phyloP scores from a whole-genome alignment of 2,888 invertebrate genomes.

The Acronicta leporina region DNA sequence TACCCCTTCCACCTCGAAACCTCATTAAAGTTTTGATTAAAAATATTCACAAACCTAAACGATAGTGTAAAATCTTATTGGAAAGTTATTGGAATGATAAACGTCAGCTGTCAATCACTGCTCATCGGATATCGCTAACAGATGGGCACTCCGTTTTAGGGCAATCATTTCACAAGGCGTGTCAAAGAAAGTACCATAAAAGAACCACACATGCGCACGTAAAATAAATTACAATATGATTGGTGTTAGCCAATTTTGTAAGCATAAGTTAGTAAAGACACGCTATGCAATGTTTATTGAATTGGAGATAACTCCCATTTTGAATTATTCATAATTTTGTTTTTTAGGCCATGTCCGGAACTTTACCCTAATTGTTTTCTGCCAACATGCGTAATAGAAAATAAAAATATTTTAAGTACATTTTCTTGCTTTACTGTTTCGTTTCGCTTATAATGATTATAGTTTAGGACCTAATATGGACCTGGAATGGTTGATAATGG shows the following conservation, averaged over 20 bases:
- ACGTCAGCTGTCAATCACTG: constrained; percentile 54
- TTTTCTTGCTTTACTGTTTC: background rate
- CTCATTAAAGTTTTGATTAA: background rate
- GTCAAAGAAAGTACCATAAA: constrained; percentile 58
- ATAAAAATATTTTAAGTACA: background rate
- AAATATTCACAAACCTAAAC: constrained; percentile 36
- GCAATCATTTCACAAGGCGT: constrained; percentile 55
- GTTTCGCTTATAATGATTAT: background rate
- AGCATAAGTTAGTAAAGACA: constrained; percentile 3
- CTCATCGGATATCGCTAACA: constrained; percentile 54
- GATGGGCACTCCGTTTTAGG: constrained; percentile 57
- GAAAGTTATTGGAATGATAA: constrained; percentile 53
- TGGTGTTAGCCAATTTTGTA: constrained; percentile 33
- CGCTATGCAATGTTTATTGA: constrained; percentile 11
- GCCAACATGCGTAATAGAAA: background rate
- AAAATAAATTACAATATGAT: constrained; percentile 52
- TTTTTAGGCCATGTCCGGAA: background rate
- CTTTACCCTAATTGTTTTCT: background rate
- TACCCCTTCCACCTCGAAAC: background rate
- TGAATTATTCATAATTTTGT: background rate
- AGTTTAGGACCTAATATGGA: too few relatives aligned
- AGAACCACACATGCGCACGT: constrained; percentile 39
- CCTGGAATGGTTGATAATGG: background rate
- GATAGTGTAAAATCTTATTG: constrained; percentile 39
- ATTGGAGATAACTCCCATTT: background rate